Evolutionary conservation across 2,888 invertebrate species (phyloP), one percentile per base, ranked within the genome.

Genomic region (Ephialtes manifestator): DNA sequence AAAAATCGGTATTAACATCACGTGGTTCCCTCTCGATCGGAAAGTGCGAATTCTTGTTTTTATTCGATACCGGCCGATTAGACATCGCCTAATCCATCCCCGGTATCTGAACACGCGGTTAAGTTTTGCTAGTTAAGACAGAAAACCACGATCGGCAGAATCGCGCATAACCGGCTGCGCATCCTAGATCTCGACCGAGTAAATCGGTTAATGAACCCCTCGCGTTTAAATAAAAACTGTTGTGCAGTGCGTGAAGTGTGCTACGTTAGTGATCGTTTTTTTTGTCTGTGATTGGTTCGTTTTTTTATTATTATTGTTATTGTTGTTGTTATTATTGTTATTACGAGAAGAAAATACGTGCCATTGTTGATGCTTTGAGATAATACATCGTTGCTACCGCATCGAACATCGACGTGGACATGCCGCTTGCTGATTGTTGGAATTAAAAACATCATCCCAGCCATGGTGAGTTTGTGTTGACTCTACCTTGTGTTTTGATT

Each of bases 401-500:
- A 78, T 74, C 74, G 58, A 75, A 58, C 55, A 70, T 84, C 51
- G 53, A 81, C 58, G 79, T 70, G 85, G 86, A 87, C 53, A 88
- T 88, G 87, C 86, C 74, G 87, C 43, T 87, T 85, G 84, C 77
- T 76, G 76, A 68, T 55, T 39, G 28, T 83, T 84, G 87, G 84
- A 87, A 83, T 88, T 87, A 84, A 86, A 39, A 83, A 58, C 24
- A 78, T 75, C 24, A 72, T 80, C 51, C 70, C 82, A 84, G 83
- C 77, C 71, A 88, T 88, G 88, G 88, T 88, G 39, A 86, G 88
- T 81, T 2, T 10, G 28, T 11, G n/a, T n/a, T n/a, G n/a, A n/a
- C 31, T 63, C 51, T 5, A 0, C 5, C 18, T 2, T 75, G 20
- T 51, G 35, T 65, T 13, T 72, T 20, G 24, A 48, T 46, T 24